A percentile compares a stretch with the other conserved stretches of the same genome.
phyloP scores from a whole-genome alignment of 1,140 invertebrate genomes.

The Phenacoccus solenopsis region DNA sequence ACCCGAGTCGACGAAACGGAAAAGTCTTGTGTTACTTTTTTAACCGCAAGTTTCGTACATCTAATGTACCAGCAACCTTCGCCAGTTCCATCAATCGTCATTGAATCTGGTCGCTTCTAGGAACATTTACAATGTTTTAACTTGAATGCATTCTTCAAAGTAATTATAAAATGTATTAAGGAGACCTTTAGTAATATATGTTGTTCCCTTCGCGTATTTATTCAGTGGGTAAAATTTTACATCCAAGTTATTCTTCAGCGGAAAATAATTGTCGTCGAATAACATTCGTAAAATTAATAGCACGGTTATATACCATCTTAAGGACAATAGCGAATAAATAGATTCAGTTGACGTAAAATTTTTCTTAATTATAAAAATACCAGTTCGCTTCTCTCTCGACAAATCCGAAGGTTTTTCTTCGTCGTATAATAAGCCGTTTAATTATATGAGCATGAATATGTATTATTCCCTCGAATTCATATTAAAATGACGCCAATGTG shows the following conservation, averaged over 20 bases:
- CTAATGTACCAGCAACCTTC: background rate
- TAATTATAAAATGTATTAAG: background rate
- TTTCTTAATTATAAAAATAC: too few relatives aligned
- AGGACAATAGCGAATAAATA: background rate
- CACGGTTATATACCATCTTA: background rate
- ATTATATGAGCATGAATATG: background rate
- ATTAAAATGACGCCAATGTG: background rate
- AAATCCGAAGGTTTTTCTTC: background rate
- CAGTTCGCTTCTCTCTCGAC: too few relatives aligned
- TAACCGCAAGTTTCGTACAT: background rate
- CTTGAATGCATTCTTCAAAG: background rate
- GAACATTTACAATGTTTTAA: background rate
- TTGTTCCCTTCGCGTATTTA: too few relatives aligned
- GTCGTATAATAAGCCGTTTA: background rate
- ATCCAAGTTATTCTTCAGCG: too few relatives aligned
- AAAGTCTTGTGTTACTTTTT: background rate
- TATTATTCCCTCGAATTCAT: background rate
- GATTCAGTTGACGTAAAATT: too few relatives aligned
- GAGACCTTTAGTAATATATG: background rate
- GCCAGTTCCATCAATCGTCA: background rate
- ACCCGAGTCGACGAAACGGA: background rate
- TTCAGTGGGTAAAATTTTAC: too few relatives aligned
- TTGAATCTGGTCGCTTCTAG: background rate
- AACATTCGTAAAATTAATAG: background rate
- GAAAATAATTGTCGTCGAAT: too few relatives aligned